A percentile compares a stretch with the other conserved stretches of the same genome.
Evolutionary conservation across 2,888 invertebrate species (phyloP).

Genomic region (Scaptomyza polygonia): DNA sequence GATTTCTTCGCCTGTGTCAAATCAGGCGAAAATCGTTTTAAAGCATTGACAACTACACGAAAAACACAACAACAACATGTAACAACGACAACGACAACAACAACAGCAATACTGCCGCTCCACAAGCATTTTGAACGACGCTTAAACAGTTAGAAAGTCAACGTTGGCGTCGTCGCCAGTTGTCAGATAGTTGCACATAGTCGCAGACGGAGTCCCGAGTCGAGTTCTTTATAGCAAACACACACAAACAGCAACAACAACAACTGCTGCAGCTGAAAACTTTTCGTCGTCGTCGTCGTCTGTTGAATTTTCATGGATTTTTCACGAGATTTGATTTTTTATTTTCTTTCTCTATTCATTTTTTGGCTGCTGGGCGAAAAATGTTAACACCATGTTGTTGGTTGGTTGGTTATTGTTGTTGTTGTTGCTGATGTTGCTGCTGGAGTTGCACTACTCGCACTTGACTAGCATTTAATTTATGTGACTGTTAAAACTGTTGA

Average conservation of each 20-base stretch:
- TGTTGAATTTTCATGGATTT: constrained; percentile 75
- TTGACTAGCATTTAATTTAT: constrained; percentile 77
- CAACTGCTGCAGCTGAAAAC: constrained; percentile 43
- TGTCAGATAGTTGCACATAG: constrained; percentile 1
- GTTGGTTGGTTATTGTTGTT: constrained; percentile 34
- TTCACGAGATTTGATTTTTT: constrained; percentile 63
- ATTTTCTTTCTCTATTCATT: constrained; percentile 25
- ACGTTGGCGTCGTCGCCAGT: constrained; percentile 32
- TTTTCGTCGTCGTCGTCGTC: constrained; percentile 53
- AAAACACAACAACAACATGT: constrained; percentile 41
- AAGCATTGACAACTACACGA: constrained; percentile 75
- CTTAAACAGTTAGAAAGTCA: constrained; percentile 76
- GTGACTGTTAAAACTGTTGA: constrained; percentile 76
- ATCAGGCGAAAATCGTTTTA: constrained; percentile 78
- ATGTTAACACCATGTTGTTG: constrained; percentile 77
- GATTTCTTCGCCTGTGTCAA: constrained; percentile 71
- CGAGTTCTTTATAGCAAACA: constrained; percentile 71
- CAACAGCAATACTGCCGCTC: constrained; percentile 54
- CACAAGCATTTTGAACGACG: constrained; percentile 57
- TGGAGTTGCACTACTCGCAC: constrained; percentile 67
- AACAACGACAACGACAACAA: constrained; percentile 16
- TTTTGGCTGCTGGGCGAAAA: constrained; percentile 63
- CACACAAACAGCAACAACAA: constrained; percentile 30
- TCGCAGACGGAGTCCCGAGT: constrained; percentile 21
- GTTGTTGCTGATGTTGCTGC: constrained; percentile 35